A percentile compares a stretch with the other conserved stretches of the same genome.
Evolutionary conservation across 2,797 vertebrate species (phyloP).

Genomic region (Avahi laniger): DNA sequence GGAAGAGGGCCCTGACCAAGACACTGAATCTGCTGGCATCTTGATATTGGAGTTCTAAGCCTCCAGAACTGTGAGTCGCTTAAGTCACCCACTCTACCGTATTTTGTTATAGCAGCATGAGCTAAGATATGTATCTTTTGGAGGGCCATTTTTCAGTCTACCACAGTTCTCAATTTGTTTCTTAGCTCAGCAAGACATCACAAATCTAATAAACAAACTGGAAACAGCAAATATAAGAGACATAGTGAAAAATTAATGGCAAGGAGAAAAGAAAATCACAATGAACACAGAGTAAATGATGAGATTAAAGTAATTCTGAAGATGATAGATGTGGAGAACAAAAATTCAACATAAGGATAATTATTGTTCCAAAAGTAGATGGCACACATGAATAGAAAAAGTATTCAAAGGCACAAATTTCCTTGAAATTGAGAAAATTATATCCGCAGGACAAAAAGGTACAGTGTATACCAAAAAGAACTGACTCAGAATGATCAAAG

Average conservation of each 20-base stretch:
- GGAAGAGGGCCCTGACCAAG: not conserved
- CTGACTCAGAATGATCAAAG: not conserved
- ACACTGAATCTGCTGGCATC: not conserved
- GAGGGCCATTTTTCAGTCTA: not conserved
- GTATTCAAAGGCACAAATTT: slow-evolving; percentile 11
- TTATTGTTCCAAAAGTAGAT: not conserved
- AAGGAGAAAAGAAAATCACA: not conserved
- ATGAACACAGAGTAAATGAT: not conserved
- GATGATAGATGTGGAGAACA: not conserved
- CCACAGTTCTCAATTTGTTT: not conserved
- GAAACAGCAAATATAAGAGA: not conserved
- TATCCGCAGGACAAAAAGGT: not conserved
- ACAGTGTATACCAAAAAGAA: not conserved
- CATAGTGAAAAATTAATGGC: not conserved
- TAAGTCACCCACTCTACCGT: too few relatives aligned
- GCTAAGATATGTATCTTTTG: not conserved
- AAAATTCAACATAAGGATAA: slow-evolving; percentile 1
- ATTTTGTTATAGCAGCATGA: not conserved
- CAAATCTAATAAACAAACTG: not conserved
- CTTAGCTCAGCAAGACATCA: not conserved
- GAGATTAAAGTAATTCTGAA: slow-evolving; percentile 22
- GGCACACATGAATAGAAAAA: not conserved
- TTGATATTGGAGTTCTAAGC: not conserved
- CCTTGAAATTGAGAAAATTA: not conserved
- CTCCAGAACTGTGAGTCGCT: not conserved